phyloP scores from a whole-genome alignment of 2,797 vertebrate species.

The Hoplostethus atlanticus region DNA sequence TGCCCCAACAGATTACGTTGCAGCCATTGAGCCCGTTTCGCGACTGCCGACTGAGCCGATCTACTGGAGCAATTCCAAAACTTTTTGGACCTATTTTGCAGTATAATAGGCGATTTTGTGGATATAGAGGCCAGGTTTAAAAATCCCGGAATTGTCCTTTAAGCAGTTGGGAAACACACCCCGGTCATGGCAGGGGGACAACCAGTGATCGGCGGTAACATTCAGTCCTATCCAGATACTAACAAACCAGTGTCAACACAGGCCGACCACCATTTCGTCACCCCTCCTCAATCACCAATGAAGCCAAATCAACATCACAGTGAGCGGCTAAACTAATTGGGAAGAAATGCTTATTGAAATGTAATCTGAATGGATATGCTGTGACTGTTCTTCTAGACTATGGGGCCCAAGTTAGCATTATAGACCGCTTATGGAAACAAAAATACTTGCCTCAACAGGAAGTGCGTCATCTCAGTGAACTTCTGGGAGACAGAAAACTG shows the following conservation, averaged over 20 bases:
- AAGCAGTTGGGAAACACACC: no score
- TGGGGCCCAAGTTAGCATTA: constrained; percentile 28
- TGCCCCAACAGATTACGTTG: no score
- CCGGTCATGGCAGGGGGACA: background rate
- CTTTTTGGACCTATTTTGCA: no score
- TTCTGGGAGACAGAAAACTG: no score
- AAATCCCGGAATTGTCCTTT: no score
- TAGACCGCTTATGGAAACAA: constrained; percentile 21
- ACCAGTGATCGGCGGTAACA: background rate
- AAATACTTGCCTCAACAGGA: constrained; percentile 17
- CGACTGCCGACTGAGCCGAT: no score
- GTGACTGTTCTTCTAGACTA: constrained; percentile 8
- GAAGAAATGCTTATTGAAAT: constrained; percentile 31
- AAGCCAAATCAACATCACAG: constrained; percentile 10
- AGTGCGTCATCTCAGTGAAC: background rate
- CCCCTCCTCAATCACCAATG: background rate
- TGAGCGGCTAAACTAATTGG: constrained; percentile 17
- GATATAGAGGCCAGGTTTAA: no score
- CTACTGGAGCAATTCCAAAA: no score
- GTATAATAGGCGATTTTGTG: no score
- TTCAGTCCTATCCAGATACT: background rate
- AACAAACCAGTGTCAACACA: background rate
- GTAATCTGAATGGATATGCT: constrained; percentile 5
- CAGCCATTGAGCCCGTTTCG: no score
- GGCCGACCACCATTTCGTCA: background rate